Percentiles rank a stretch among this genome's conserved stretches.
Conservation (phyloP, 2,113 vertebrate species). For the Petaurus breviceps region DNA sequence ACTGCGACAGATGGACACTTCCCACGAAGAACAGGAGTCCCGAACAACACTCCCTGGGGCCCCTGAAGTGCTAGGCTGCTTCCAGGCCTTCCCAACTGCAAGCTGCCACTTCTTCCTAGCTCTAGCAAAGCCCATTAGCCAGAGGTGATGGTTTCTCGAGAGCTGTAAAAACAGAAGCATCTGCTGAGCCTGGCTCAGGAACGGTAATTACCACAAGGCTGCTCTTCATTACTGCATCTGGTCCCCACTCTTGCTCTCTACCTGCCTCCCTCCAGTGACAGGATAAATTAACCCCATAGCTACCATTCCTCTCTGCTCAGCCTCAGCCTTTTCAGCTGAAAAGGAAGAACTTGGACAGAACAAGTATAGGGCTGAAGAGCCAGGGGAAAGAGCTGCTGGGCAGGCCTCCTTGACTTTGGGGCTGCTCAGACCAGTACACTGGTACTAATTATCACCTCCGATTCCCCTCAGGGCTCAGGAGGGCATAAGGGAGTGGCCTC, state of each 20-base stretch:
- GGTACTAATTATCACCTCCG: neutral
- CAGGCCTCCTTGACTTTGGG: neutral
- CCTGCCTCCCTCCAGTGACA: neutral
- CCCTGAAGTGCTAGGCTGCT: neutral
- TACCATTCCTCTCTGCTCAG: neutral
- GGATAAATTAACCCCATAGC: neutral
- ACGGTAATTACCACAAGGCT: neutral
- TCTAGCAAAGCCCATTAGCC: neutral
- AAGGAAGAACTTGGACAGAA: neutral
- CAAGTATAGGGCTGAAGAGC: no score
- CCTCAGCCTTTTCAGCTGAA: neutral
- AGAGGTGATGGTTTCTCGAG: neutral
- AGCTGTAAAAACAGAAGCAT: slow-evolving; percentile 9
- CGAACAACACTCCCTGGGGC: neutral
- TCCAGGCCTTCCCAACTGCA: neutral
- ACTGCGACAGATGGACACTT: neutral
- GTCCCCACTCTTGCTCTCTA: neutral
- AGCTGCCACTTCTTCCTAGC: neutral
- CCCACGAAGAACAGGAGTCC: neutral
- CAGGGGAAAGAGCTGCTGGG: no score
- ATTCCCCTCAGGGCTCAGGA: neutral
- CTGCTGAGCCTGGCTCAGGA: neutral
- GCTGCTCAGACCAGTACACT: neutral
- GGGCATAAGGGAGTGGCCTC: no score
- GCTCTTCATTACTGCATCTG: slow-evolving; percentile 9